Conservation (phyloP, 2,113 vertebrate genomes). For the Sterna hirundo region DNA sequence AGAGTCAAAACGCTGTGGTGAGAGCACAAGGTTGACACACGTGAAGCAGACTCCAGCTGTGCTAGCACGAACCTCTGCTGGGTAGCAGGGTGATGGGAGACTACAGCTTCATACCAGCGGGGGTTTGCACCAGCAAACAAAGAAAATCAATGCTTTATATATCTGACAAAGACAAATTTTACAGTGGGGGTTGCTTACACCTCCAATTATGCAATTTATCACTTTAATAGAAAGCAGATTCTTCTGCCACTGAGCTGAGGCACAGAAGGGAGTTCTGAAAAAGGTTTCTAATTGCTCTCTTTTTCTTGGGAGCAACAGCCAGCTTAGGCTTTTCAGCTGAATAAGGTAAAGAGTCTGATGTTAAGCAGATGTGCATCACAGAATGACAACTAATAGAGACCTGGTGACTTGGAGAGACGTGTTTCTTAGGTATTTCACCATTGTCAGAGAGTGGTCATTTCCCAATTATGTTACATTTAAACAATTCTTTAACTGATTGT, state of each 20-base stretch:
- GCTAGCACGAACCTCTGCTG: not conserved
- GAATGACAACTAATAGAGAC: not conserved
- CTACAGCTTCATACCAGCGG: not conserved
- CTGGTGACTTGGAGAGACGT: not conserved
- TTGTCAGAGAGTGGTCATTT: not conserved
- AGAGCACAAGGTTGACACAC: not conserved
- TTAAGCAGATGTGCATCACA: constrained; percentile 13
- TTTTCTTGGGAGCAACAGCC: not conserved
- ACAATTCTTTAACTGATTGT: not conserved
- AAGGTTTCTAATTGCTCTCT: not conserved
- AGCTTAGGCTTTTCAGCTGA: constrained; percentile 10
- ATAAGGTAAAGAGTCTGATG: not conserved
- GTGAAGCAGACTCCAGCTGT: not conserved
- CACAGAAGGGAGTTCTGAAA: constrained; percentile 15
- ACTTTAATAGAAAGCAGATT: constrained; percentile 53
- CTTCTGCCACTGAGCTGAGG: constrained; percentile 24
- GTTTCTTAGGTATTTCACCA: not conserved
- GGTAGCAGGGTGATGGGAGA: not conserved
- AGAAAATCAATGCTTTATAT: constrained; percentile 41
- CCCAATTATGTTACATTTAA: not conserved
- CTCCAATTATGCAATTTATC: constrained; percentile 49
- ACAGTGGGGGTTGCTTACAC: constrained; percentile 5
- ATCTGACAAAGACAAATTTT: constrained; percentile 49
- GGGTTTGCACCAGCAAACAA: constrained; percentile 19
- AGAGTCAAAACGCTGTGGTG: not conserved